phyloP scores from a whole-genome alignment of 2,113 vertebrate genomes.

The Psophia crepitans region DNA sequence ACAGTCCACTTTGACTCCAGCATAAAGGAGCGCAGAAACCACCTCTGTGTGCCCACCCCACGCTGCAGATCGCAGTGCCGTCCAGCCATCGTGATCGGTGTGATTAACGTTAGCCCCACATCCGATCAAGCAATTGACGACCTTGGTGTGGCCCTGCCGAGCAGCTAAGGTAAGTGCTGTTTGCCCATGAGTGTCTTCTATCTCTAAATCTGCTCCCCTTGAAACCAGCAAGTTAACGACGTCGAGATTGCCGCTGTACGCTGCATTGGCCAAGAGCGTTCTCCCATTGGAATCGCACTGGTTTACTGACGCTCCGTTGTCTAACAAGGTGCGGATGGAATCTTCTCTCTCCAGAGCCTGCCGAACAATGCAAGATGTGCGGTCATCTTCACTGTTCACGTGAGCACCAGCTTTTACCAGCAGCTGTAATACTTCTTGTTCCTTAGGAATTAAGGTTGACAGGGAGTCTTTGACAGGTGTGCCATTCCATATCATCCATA shows the following conservation, averaged over 20 bases:
- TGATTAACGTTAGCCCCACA: slow-evolving; percentile 94
- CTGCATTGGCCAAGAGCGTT: slow-evolving; percentile 90
- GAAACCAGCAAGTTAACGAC: slow-evolving; percentile 93
- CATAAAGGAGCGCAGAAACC: slow-evolving; percentile 92
- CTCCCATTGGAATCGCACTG: slow-evolving; percentile 90
- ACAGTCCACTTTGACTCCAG: slow-evolving; percentile 94
- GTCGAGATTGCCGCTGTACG: slow-evolving; percentile 93
- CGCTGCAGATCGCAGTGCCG: slow-evolving; percentile 89
- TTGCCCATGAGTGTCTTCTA: slow-evolving; percentile 90
- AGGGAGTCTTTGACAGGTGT: slow-evolving; percentile 94
- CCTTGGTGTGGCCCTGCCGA: slow-evolving; percentile 96
- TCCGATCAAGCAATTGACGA: slow-evolving; percentile 94
- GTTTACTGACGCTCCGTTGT: slow-evolving; percentile 92
- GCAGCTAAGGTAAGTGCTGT: slow-evolving; percentile 94
- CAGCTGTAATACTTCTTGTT: slow-evolving; percentile 93
- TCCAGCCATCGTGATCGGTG: slow-evolving; percentile 96
- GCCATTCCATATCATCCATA: slow-evolving; percentile 99
- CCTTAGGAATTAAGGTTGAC: slow-evolving; percentile 88
- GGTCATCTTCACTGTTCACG: slow-evolving; percentile 90
- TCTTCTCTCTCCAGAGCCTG: slow-evolving; percentile 95
- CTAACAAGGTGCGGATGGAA: slow-evolving; percentile 91
- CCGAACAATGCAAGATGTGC: slow-evolving; percentile 88
- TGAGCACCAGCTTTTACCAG: slow-evolving; percentile 96
- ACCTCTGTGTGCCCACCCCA: slow-evolving; percentile 98
- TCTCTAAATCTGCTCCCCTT: slow-evolving; percentile 88